A percentile compares a stretch with the other conserved stretches of the same genome.
Evolutionary conservation across 2,888 invertebrate genomes (phyloP).

Genomic region (Desoria tigrina): DNA sequence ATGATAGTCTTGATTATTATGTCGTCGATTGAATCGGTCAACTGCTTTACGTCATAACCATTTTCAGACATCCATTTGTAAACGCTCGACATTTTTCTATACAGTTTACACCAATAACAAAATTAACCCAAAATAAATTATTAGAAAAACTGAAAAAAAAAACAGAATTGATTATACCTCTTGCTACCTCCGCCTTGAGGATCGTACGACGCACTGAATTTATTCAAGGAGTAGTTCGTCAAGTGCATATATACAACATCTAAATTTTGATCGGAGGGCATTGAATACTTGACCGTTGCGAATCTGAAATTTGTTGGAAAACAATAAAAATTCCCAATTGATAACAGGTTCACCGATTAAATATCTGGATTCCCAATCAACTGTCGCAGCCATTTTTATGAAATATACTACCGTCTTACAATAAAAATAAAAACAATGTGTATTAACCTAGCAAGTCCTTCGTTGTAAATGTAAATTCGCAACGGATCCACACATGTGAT

Average conservation of each 20-base stretch:
- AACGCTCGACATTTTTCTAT: constrained; percentile 73
- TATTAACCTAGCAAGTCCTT: constrained; percentile 75
- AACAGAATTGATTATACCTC: constrained; percentile 61
- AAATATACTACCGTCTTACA: not conserved
- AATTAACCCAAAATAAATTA: constrained; percentile 3
- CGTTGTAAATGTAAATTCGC: constrained; percentile 85
- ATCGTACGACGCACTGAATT: constrained; percentile 77
- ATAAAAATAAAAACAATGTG: not conserved
- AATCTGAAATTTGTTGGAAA: too few species aligned
- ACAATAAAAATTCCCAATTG: not conserved
- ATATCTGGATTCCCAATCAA: too few species aligned
- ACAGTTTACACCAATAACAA: not conserved
- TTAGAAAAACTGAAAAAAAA: not conserved
- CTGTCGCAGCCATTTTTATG: not conserved
- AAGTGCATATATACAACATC: constrained; percentile 90
- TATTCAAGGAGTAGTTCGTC: constrained; percentile 92
- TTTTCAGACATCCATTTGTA: constrained; percentile 72
- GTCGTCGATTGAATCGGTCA: constrained; percentile 84
- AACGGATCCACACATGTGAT: constrained; percentile 89
- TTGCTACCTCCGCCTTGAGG: constrained; percentile 88
- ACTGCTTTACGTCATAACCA: constrained; percentile 71
- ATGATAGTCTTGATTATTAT: constrained; percentile 83
- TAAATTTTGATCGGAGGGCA: constrained; percentile 77
- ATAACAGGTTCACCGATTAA: too few species aligned
- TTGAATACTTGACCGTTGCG: constrained; percentile 83